Evolutionary conservation across 1,140 invertebrate genomes (phyloP), one percentile per base, ranked within the genome.

Genomic region (Leguminivora glycinivorella): DNA sequence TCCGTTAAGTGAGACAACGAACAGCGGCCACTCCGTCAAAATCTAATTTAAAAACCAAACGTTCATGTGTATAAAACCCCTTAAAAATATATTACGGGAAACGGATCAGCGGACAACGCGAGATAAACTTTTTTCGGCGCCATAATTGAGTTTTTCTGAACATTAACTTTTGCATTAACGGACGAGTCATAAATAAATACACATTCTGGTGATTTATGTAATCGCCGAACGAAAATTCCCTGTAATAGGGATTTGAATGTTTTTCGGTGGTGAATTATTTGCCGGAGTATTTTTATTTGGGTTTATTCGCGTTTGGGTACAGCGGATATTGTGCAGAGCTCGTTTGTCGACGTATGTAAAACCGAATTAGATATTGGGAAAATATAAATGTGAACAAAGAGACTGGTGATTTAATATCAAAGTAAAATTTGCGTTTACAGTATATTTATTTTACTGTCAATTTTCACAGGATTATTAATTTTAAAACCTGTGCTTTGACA

Each of bases 101-200:
- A 60, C 56, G 56, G 25, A 60, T 60, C 24, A 60, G 29, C 56
- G 14, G 25, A 60, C 26, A 60, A 26, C 14, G 24, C 52, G 52
- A 56, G 52, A 56, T 56, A 24, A 60, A 60, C 56, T 60, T 26
- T 26, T 60, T 60, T 60, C 12, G 56, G 3, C 4, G n/a, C 12
- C 24, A 60, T 29, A 60, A 60, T 60, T 60, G 56, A 60, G 56
- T 60, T 60, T 60, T 60, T 29, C 56, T 60, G 56, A 60, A 60
- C 56, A 60, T 60, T 60, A 60, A 60, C 56, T 60, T 60, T 26
- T 60, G 56, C 56, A 60, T 60, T 60, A 60, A 26, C 56, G 25
- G 29, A 60, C 12, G 22, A 60, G 25, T 60, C 56, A 60, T 60
- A 60, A 60, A 60, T 60, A 60, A 29, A 60, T 60, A 58, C 25